Conservation (phyloP, 2,888 invertebrate genomes). For the Caenorhabditis imperialis region DNA sequence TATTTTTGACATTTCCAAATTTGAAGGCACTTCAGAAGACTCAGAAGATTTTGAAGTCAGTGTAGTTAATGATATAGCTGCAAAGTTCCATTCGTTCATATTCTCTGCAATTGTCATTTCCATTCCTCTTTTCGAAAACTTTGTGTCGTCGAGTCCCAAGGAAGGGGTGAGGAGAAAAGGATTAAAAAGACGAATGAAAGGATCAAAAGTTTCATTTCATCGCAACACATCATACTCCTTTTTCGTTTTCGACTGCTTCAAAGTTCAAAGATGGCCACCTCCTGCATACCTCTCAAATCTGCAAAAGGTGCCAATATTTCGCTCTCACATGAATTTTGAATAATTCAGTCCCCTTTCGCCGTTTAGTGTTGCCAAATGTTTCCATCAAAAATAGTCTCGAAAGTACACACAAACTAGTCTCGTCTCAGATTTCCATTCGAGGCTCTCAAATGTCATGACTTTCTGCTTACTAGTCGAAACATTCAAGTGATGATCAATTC, state of each 20-base stretch:
- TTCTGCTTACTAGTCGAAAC: slow-evolving; percentile 13
- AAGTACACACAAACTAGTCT: slow-evolving; percentile 50
- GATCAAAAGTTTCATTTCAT: slow-evolving; percentile 34
- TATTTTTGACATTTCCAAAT: too few species aligned
- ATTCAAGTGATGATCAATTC: slow-evolving; percentile 8
- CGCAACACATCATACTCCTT: slow-evolving; percentile 2
- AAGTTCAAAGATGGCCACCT: slow-evolving; percentile 17
- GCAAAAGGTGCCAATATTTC: background rate
- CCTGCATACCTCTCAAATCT: background rate
- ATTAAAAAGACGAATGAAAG: slow-evolving; percentile 31
- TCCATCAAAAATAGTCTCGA: slow-evolving; percentile 10
- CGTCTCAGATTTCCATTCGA: slow-evolving; percentile 40
- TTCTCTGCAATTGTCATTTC: too few species aligned
- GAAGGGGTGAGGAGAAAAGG: background rate
- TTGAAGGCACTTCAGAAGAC: too few species aligned
- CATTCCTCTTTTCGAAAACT: too few species aligned
- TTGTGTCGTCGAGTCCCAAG: background rate
- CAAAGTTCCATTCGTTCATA: too few species aligned
- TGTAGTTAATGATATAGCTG: too few species aligned
- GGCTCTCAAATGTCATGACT: slow-evolving; percentile 45
- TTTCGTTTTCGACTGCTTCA: background rate
- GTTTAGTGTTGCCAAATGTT: slow-evolving; percentile 27
- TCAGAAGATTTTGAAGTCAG: too few species aligned
- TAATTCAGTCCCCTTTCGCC: slow-evolving; percentile 9
- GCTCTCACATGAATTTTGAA: background rate